Evolutionary conservation across 2,797 vertebrate species (phyloP), one percentile per base, ranked within the genome.

Genomic region (Muscicapa comitata): DNA sequence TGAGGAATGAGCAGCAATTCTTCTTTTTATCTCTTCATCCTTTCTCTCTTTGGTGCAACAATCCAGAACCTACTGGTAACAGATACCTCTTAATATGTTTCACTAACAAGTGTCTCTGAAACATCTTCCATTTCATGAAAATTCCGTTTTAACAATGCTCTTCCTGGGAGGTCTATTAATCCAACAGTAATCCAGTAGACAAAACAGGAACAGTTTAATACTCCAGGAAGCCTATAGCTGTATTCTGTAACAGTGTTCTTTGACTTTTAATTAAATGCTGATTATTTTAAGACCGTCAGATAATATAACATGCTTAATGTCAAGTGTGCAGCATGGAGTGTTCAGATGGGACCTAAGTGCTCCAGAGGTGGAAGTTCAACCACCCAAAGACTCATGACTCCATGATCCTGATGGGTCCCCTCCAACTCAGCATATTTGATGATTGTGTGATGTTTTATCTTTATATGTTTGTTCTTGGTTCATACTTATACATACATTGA

Each of bases 121-220:
- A 61, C 13, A 26, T 53, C 68, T 76, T 66, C 57, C 31, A 19
- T 17, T 70, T 54, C 35, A 25, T 37, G 43, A 72, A 89, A 93
- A 93, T 33, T 48, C 17, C 65, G 24, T 48, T 81, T 85, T 58
- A 62, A 76, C 26, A 51, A 4, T 42, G 14, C 1, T 75, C 7
- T 73, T 75, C 38, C 47, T 4, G 0, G 38, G 33, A 68, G n/a
- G n/a, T 50, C 20, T 65, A 2, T 78, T 86, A 94, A 86, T 83
- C 40, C 65, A 75, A n/a, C 14, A 65, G 26, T 61, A 92, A 86
- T 81, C 37, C 42, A 23, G 31, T 17, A 81, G 40, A 59, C 9
- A 75, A 70, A 83, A 35, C 18, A 88, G 28, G 24, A 92, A 38
- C 9, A 24, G 20, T 78, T 92, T 87, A 23, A 58, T 89, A 78